phyloP scores from a whole-genome alignment of 2,888 invertebrate species.

The Parelbella ahira region DNA sequence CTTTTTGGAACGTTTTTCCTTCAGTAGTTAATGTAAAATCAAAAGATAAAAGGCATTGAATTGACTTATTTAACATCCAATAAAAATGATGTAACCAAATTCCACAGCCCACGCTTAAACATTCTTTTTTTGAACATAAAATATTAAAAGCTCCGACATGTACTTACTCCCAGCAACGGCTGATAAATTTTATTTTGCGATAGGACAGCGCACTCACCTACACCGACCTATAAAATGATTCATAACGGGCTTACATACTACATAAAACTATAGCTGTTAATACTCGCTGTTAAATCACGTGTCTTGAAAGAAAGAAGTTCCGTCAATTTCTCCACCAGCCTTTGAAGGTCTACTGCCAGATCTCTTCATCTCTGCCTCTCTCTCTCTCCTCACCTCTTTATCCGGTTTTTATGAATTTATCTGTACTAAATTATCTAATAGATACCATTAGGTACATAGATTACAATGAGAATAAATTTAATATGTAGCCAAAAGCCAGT shows the following conservation, averaged over 20 bases:
- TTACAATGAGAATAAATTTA: no score
- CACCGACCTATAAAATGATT: conserved; percentile 13
- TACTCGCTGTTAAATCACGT: no score
- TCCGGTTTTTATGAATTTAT: no score
- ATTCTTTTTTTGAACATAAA: conserved; percentile 13
- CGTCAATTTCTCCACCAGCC: no score
- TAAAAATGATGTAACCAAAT: conserved; percentile 4
- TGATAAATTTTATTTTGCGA: conserved; percentile 21
- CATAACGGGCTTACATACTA: conserved; percentile 3
- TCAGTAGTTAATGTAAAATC: no score
- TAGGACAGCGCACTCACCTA: conserved; percentile 14
- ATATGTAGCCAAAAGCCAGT: no score
- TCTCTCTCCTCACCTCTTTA: no score
- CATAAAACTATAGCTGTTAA: not conserved
- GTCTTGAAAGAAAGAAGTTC: no score
- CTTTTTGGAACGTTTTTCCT: not conserved
- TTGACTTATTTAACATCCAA: not conserved
- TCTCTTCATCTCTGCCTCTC: no score
- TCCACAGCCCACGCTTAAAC: not conserved
- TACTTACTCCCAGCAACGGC: conserved; percentile 6
- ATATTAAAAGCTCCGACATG: conserved; percentile 18
- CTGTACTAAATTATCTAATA: no score
- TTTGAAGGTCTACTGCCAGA: no score
- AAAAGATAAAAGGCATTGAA: not conserved
- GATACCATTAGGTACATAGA: no score